Percentiles rank a stretch among this genome's conserved stretches.
phyloP scores from a whole-genome alignment of 2,888 invertebrate species.

The Loripinus fragilis region DNA sequence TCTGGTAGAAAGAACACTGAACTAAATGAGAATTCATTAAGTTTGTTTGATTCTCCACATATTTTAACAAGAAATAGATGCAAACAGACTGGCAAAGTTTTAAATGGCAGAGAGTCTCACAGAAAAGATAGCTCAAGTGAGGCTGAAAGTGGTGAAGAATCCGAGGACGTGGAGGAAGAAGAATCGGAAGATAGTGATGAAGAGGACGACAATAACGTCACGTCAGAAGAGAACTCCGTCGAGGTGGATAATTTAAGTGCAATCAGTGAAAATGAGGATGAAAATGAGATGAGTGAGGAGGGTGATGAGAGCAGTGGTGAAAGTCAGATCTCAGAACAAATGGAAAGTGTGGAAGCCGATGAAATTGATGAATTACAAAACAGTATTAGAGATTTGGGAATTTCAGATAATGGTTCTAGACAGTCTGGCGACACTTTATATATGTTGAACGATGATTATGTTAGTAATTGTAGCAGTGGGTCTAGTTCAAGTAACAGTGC shows the following conservation, averaged over 20 bases:
- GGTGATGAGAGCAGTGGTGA: constrained; percentile 22
- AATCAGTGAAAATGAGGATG: constrained; percentile 27
- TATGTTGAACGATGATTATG: constrained; percentile 31
- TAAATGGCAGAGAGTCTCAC: background rate
- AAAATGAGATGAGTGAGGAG: constrained; percentile 27
- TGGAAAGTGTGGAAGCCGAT: constrained; percentile 10
- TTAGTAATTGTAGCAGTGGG: background rate
- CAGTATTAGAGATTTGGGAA: constrained; percentile 17
- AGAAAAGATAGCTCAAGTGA: background rate
- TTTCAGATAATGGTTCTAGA: constrained; percentile 9
- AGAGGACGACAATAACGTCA: constrained; percentile 36
- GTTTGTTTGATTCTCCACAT: constrained; percentile 44
- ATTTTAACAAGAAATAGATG: background rate
- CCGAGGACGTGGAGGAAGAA: constrained; percentile 24
- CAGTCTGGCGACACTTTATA: constrained; percentile 35
- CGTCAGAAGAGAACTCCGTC: background rate
- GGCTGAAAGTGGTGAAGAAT: background rate
- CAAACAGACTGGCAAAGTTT: background rate
- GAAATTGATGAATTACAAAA: constrained; percentile 10
- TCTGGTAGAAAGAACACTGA: background rate
- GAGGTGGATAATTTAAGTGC: constrained; percentile 35
- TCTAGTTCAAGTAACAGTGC: background rate
- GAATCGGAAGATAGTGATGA: constrained; percentile 37
- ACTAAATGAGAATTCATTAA: constrained; percentile 35
- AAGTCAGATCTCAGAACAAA: background rate